Conservation (phyloP, 2,888 invertebrate species). For the Boloria euphrosyne region DNA sequence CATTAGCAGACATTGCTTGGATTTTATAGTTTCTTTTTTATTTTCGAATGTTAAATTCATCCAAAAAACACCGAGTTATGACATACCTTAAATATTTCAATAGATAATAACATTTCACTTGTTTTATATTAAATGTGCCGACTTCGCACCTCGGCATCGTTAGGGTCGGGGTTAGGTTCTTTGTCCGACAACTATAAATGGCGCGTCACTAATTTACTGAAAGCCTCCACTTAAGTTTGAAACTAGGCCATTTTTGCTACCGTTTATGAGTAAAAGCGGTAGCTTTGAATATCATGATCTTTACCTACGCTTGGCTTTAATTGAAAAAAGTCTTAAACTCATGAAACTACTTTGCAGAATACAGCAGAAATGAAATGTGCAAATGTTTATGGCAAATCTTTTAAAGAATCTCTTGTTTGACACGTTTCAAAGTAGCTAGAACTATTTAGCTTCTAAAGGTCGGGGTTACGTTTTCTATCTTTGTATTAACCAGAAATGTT, state of each 20-base stretch:
- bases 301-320: constrained; percentile 3
- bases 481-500: constrained; percentile 1
- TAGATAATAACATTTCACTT: constrained; percentile 3
- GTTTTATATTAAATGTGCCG: constrained; percentile 5
- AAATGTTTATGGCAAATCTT: neutral
- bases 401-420: neutral
- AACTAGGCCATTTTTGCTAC: constrained; percentile 14
- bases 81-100: neutral
- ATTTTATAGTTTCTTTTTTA: too few species aligned
- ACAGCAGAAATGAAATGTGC: neutral
- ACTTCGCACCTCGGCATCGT: constrained; percentile 19
- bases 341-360: neutral
- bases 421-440: neutral
- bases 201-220: constrained; percentile 38
- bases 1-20: too few species aligned
- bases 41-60: neutral
- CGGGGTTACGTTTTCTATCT: neutral
- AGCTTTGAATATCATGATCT: constrained; percentile 4
- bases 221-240: constrained; percentile 30
- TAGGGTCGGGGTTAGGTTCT: constrained; percentile 54
- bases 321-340: constrained; percentile 3
- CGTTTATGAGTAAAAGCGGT: constrained; percentile 6
- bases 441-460: neutral
- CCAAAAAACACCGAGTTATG: neutral
- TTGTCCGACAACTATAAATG: constrained; percentile 51